A percentile compares a stretch with the other conserved stretches of the same genome.
These are phyloP conservation scores for Rhabditoides inermis DNA, from an alignment of 2,888 invertebrate genomes.

Conservation along the genomic window DNA sequence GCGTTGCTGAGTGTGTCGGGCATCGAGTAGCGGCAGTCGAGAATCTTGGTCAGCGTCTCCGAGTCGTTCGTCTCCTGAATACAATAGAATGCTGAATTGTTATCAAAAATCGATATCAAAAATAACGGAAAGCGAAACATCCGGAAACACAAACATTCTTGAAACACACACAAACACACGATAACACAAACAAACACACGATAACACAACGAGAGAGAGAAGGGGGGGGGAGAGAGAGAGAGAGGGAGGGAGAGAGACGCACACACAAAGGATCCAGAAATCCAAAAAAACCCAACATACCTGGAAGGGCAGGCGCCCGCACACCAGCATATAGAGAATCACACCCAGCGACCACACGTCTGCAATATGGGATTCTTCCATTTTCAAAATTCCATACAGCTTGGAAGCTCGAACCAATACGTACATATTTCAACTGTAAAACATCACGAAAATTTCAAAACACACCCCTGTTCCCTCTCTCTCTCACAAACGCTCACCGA, in stretches of 20 bases:
- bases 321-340: constrained; percentile 93
- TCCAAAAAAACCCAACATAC: background rate
- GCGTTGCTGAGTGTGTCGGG: constrained; percentile 76
- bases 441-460: no score
- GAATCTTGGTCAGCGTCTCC: constrained; percentile 96
- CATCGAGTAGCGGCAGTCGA: constrained; percentile 95
- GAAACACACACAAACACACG: background rate
- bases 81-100: background rate
- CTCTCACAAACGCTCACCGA: no score
- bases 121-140: background rate
- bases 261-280: no score
- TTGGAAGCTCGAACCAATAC: no score
- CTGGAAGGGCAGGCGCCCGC: constrained; percentile 84
- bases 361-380: no score
- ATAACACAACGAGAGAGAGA: no score
- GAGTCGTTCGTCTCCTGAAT: constrained; percentile 95
- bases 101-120: background rate
- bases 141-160: background rate
- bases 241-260: no score
- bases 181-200: no score
- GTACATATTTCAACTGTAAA: no score
- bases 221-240: no score
- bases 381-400: no score
- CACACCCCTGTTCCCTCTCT: no score
- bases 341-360: constrained; percentile 99